Conservation (phyloP, 2,113 vertebrate species). For the Megaceryle torquata region DNA sequence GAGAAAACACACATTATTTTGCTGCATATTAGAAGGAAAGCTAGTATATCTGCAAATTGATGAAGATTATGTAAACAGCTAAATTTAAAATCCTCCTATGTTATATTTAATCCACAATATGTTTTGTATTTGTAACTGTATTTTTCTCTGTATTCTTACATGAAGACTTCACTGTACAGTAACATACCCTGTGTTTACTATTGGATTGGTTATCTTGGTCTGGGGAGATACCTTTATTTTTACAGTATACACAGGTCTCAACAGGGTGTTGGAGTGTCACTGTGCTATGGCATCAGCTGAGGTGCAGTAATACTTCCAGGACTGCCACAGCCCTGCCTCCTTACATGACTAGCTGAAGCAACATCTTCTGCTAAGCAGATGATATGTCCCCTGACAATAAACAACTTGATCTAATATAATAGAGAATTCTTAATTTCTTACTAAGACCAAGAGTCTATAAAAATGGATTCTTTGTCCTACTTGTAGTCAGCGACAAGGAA, state of each 20-base stretch:
- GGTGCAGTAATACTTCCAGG: background rate
- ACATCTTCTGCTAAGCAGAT: background rate
- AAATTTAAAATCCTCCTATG: background rate
- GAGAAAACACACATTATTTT: background rate
- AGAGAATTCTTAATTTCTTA: background rate
- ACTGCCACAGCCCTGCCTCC: background rate
- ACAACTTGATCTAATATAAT: background rate
- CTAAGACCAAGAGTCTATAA: background rate
- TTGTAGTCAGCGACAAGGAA: background rate
- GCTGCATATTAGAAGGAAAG: background rate
- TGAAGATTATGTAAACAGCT: background rate
- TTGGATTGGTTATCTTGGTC: background rate
- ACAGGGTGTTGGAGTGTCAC: background rate
- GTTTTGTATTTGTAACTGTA: background rate
- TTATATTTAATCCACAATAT: background rate
- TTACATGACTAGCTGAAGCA: background rate
- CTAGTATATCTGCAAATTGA: background rate
- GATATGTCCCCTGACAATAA: background rate
- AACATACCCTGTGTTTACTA: background rate
- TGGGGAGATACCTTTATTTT: background rate
- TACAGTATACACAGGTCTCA: background rate
- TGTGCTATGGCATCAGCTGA: background rate
- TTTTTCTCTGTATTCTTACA: background rate
- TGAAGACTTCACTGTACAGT: background rate
- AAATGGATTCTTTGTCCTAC: background rate